A percentile compares a stretch with the other conserved stretches of the same genome.
Conservation (phyloP, 1,140 invertebrate species). For the Odontomachus brunneus region DNA sequence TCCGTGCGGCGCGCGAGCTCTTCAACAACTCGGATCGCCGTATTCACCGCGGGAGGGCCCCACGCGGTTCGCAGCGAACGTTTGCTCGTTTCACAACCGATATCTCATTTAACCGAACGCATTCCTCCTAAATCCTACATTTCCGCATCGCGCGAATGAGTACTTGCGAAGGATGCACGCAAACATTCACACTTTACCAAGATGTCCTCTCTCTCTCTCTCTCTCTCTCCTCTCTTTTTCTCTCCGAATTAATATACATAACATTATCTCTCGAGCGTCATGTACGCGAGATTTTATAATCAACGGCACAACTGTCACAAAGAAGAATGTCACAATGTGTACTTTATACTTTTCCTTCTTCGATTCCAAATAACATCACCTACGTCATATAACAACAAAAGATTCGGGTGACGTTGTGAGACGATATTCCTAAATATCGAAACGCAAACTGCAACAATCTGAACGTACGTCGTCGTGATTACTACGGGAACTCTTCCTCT, state of each 20-base stretch:
- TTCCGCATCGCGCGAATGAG: conserved; percentile 42
- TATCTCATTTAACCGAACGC: conserved; percentile 49
- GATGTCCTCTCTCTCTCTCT: too few species aligned
- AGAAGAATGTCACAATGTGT: conserved; percentile 47
- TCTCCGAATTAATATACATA: conserved; percentile 48
- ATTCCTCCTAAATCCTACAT: conserved; percentile 45
- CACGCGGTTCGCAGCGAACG: not conserved
- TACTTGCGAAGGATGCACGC: conserved; percentile 42
- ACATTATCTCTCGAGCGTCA: conserved; percentile 33
- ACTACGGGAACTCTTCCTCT: conserved; percentile 29
- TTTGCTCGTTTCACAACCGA: conserved; percentile 46
- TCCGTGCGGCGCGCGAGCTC: conserved; percentile 36
- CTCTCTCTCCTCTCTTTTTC: too few species aligned
- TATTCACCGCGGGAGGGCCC: not conserved
- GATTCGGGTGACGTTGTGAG: conserved; percentile 40
- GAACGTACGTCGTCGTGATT: conserved; percentile 41
- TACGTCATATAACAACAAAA: conserved; percentile 49
- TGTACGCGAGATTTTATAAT: conserved; percentile 33
- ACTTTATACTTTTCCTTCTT: conserved; percentile 35
- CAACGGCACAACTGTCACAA: conserved; percentile 51
- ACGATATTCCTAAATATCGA: conserved; percentile 18
- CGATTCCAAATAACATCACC: conserved; percentile 31
- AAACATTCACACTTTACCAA: conserved; percentile 27
- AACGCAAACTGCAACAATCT: conserved; percentile 58
- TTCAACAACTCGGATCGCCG: conserved; percentile 53